A percentile compares a stretch with the other conserved stretches of the same genome.
Evolutionary conservation across 2,797 vertebrate genomes (phyloP).

Genomic region (Prionace glauca): DNA sequence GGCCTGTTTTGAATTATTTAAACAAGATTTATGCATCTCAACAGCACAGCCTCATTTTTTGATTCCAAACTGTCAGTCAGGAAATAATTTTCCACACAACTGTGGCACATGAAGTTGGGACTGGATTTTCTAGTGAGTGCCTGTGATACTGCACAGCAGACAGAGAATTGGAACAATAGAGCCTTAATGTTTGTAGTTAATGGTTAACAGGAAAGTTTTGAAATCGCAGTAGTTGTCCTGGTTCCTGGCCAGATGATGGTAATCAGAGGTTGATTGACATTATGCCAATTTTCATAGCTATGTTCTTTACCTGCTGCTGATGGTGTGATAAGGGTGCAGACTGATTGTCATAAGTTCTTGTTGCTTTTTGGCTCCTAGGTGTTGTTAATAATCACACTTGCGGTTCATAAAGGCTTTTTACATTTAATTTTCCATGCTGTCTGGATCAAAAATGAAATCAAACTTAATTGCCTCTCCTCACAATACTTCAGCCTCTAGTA

Average conservation of each 20-base stretch:
- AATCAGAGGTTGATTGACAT: not conserved
- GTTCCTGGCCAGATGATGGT: not conserved
- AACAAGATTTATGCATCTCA: not conserved
- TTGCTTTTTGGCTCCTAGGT: too few species aligned
- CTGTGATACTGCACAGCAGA: not conserved
- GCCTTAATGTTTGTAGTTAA: not conserved
- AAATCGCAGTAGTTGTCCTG: not conserved
- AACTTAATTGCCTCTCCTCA: too few species aligned
- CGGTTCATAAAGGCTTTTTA: too few species aligned
- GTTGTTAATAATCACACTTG: too few species aligned
- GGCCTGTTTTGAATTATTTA: not conserved
- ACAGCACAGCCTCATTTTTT: not conserved
- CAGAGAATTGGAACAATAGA: not conserved
- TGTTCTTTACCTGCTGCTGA: not conserved
- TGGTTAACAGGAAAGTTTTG: not conserved
- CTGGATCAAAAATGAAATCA: too few species aligned
- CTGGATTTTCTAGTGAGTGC: not conserved
- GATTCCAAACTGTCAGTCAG: not conserved
- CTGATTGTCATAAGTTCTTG: not conserved
- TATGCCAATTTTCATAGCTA: not conserved
- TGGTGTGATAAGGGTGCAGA: not conserved
- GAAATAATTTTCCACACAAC: not conserved
- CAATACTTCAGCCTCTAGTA: too few species aligned
- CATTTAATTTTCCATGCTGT: too few species aligned
- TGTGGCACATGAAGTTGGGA: not conserved